Evolutionary conservation across 1,140 invertebrate species (phyloP), one percentile per base, ranked within the genome.

Genomic region (Heliconius hermathena): DNA sequence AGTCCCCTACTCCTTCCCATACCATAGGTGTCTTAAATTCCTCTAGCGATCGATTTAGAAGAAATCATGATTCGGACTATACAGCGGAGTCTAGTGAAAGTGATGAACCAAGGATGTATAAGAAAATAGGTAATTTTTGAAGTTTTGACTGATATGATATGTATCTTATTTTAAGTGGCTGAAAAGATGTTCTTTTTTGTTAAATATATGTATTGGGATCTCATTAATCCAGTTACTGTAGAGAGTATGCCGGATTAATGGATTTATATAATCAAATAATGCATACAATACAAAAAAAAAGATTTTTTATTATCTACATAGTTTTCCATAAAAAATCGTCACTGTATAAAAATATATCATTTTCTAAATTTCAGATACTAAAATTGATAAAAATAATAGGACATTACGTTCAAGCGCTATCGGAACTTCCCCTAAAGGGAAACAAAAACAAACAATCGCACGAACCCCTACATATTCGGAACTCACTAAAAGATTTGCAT

Each of bases 401-500:
- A 66, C 29, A 70, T 74, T 80, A 5, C 70, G 79, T 18, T 80
- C 79, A 6, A 72, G 66, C 33, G 29, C 18, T 41, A 41, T 38
- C 11, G 26, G 6, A 11, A 33, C 33, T 4, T 20, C 70, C 16
- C 46, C 78, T 20, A 11, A 41, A 46, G 52, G 33, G 49, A 74
- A 72, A 41, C 78, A 38, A 33, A 70, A n/a, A 36, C 29, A 36
- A 16, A 33, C 5, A 75, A 66, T 52, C 54, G 26, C 29, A 54
- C 20, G 22, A 22, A 46, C 73, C 1, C 84, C 82, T 13, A 78
- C 80, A 22, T 86, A 88, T 73, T 76, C 83, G 57, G 80, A 85
- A 41, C 52, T 88, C 29, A 84, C 82, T 46, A 78, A 81, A 6
- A 71, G 71, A 5, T 86, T 87, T 73, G 80, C 81, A 29, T 29